A percentile compares a stretch with the other conserved stretches of the same genome.
Conservation (phyloP, 1,140 invertebrate species). For the Popillia japonica region DNA sequence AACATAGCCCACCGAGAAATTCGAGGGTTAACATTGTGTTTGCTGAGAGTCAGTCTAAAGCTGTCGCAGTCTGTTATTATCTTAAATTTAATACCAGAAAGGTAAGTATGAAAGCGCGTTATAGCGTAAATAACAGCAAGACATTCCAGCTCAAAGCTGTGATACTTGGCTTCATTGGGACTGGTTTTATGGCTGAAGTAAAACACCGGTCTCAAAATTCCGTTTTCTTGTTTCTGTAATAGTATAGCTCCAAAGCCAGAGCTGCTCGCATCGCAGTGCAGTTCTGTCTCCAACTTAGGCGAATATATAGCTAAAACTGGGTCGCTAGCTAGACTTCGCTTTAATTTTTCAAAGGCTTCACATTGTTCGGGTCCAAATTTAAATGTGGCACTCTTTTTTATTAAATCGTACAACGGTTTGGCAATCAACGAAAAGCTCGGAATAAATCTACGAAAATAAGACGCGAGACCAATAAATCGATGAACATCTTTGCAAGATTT, state of each 20-base stretch:
- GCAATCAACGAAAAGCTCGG: constrained; percentile 48
- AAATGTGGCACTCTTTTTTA: constrained; percentile 44
- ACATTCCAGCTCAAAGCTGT: constrained; percentile 45
- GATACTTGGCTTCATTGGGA: constrained; percentile 39
- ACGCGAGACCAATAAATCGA: constrained; percentile 18
- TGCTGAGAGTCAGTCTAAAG: constrained; percentile 44
- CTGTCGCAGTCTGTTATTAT: constrained; percentile 56
- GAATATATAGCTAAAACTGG: constrained; percentile 49
- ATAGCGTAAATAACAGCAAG: constrained; percentile 38
- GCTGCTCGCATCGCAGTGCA: constrained; percentile 47
- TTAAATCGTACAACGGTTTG: constrained; percentile 47
- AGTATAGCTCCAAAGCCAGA: constrained; percentile 53
- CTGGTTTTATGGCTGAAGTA: constrained; percentile 59
- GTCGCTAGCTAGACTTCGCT: constrained; percentile 41
- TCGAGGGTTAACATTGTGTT: constrained; percentile 38
- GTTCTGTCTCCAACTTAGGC: constrained; percentile 46
- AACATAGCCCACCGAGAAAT: no score
- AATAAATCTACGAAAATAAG: neutral
- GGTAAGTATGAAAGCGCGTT: constrained; percentile 51
- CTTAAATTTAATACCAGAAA: constrained; percentile 56
- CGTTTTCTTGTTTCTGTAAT: constrained; percentile 44
- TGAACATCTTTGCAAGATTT: constrained; percentile 3
- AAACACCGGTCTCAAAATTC: constrained; percentile 53
- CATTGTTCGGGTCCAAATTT: constrained; percentile 29
- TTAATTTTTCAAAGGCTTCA: constrained; percentile 48